Conservation (phyloP, 2,888 invertebrate genomes). For the Ommatoiulus sabulosus region DNA sequence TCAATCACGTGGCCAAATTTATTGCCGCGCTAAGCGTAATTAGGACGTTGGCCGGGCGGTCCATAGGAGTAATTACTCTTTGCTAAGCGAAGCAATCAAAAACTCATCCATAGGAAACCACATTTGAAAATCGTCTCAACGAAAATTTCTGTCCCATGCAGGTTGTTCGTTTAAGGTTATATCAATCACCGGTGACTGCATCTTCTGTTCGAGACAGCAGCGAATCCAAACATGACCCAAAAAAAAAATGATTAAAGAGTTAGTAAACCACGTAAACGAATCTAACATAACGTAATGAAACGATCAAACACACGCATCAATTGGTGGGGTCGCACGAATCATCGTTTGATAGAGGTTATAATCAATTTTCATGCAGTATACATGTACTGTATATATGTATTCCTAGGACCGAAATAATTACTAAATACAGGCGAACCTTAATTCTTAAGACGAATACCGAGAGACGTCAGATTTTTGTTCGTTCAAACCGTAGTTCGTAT, state of each 20-base stretch:
- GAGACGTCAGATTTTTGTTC: no score
- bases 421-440: no score
- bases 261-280: neutral
- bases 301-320: neutral
- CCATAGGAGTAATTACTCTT: slow-evolving; percentile 48
- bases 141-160: slow-evolving; percentile 18
- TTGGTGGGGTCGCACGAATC: neutral
- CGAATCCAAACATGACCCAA: neutral
- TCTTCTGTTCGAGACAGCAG: neutral
- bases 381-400: no score
- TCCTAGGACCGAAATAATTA: no score
- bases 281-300: neutral
- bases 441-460: no score
- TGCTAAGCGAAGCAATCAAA: slow-evolving; percentile 44
- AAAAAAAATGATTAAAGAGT: neutral
- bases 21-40: neutral
- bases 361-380: neutral
- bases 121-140: slow-evolving; percentile 37
- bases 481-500: no score
- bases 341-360: neutral
- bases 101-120: slow-evolving; percentile 25
- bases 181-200: slow-evolving; percentile 32
- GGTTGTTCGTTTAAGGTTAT: neutral
- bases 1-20: slow-evolving; percentile 16
- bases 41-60: slow-evolving; percentile 48